These are phyloP conservation scores for Anguilla pacifica DNA, from an alignment of 2,797 vertebrate genomes.

Conservation along the genomic window DNA sequence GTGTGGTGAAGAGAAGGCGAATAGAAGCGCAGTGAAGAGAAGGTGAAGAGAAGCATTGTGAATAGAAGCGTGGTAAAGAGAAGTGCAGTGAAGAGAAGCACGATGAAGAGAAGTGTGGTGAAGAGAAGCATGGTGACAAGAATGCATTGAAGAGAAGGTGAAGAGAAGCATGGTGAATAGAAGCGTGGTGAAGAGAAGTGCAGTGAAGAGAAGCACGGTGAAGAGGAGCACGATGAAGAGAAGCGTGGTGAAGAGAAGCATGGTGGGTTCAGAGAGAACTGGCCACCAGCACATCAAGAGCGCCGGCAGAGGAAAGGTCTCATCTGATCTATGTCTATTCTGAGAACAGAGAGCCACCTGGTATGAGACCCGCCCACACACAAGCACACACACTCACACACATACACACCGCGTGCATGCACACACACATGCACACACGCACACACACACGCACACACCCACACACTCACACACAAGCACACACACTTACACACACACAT, in stretches of 20 bases:
- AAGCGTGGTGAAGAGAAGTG: no score
- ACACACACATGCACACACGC: background rate
- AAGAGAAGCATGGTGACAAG: no score
- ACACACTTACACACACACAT: background rate
- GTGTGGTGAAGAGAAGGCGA: no score
- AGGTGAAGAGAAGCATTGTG: background rate
- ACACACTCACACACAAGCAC: no score
- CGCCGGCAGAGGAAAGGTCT: background rate
- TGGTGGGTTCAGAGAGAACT: conserved; percentile 3
- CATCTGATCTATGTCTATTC: conserved; percentile 17
- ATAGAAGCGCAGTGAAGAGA: background rate
- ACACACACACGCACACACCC: no score
- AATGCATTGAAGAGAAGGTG: no score
- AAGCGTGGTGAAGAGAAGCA: background rate
- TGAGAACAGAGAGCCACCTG: background rate
- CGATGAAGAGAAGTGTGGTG: no score
- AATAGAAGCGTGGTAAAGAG: no score
- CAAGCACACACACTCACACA: background rate
- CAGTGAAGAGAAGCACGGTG: no score
- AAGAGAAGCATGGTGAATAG: no score
- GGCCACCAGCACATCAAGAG: conserved; percentile 10
- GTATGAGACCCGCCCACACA: background rate
- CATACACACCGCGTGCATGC: background rate
- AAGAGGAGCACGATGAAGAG: no score
- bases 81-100: no score